Percentiles rank a stretch among this genome's conserved stretches.
phyloP scores from a whole-genome alignment of 2,888 invertebrate genomes.

The Aporophyla nigra region DNA sequence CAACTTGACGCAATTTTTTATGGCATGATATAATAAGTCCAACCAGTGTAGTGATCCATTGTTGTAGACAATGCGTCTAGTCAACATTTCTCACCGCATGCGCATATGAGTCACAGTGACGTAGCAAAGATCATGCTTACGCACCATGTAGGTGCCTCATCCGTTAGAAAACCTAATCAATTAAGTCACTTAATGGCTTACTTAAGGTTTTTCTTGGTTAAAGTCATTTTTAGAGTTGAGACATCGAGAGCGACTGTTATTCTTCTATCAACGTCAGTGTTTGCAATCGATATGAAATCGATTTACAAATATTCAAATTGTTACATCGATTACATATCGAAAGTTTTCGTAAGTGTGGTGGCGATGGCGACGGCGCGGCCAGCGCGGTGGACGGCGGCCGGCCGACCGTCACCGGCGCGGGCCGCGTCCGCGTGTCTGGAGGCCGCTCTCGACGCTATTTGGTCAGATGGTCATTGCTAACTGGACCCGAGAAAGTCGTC shows the following conservation, averaged over 20 bases:
- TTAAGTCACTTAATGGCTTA: constrained; percentile 68
- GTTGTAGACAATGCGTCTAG: constrained; percentile 89
- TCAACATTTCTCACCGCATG: constrained; percentile 83
- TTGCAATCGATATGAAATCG: constrained; percentile 58
- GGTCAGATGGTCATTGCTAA: constrained; percentile 83
- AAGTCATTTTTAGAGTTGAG: constrained; percentile 30
- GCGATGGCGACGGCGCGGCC: constrained; percentile 54
- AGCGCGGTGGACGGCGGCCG: constrained; percentile 43
- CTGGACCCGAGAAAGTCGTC: constrained; percentile 88
- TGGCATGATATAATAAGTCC: constrained; percentile 87
- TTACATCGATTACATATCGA: constrained; percentile 61
- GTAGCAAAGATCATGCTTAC: constrained; percentile 80
- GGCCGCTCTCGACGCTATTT: constrained; percentile 77
- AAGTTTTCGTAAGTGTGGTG: constrained; percentile 62
- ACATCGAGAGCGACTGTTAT: constrained; percentile 37
- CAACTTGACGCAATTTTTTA: constrained; percentile 81
- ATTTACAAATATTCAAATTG: constrained; percentile 62
- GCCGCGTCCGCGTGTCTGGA: constrained; percentile 71
- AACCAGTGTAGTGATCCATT: constrained; percentile 85
- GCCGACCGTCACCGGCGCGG: constrained; percentile 50
- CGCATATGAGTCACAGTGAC: constrained; percentile 85
- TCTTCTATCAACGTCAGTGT: constrained; percentile 36
- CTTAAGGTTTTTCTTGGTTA: constrained; percentile 58
- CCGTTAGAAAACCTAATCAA: constrained; percentile 74
- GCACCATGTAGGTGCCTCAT: constrained; percentile 78